A percentile compares a stretch with the other conserved stretches of the same genome.
These are phyloP conservation scores for Boulengeromyrus knoepffleri DNA, from an alignment of 2,113 vertebrate genomes.

Conservation along the genomic window DNA sequence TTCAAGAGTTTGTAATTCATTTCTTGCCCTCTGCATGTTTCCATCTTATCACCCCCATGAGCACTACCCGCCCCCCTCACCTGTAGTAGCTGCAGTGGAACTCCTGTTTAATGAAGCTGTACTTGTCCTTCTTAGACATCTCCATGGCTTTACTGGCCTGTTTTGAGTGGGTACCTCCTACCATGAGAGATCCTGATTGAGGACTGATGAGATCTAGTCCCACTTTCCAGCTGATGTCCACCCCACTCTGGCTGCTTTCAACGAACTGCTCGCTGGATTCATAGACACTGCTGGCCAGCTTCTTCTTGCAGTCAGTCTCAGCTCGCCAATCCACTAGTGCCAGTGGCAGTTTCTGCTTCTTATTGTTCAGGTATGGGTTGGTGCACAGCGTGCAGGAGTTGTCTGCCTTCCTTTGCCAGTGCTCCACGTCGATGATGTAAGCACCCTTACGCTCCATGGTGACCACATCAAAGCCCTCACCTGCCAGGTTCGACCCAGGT, in stretches of 20 bases:
- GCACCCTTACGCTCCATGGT: slow-evolving; percentile 42
- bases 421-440: slow-evolving; percentile 38
- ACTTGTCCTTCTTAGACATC: slow-evolving; percentile 44
- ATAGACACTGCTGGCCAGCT: slow-evolving; percentile 24
- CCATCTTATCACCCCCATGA: neutral
- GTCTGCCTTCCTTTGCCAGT: slow-evolving; percentile 23
- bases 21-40: neutral
- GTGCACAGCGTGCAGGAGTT: slow-evolving; percentile 43
- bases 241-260: slow-evolving; percentile 20
- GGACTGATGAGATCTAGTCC: slow-evolving; percentile 40
- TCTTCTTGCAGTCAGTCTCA: slow-evolving; percentile 22
- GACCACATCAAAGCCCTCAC: slow-evolving; percentile 55
- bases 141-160: slow-evolving; percentile 26
- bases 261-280: slow-evolving; percentile 43
- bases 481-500: slow-evolving; percentile 39
- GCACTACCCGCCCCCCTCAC: slow-evolving; percentile 29
- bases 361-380: slow-evolving; percentile 25
- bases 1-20: neutral
- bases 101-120: slow-evolving; percentile 44
- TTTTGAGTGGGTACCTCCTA: slow-evolving; percentile 43
- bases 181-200: accelerated
- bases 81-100: slow-evolving; percentile 39
- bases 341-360: slow-evolving; percentile 45
- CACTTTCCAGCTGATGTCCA: slow-evolving; percentile 49
- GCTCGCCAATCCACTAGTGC: slow-evolving; percentile 40